Percentiles rank a stretch among this genome's conserved stretches.
Evolutionary conservation across 2,797 vertebrate genomes (phyloP).

Genomic region (Nasua narica): DNA sequence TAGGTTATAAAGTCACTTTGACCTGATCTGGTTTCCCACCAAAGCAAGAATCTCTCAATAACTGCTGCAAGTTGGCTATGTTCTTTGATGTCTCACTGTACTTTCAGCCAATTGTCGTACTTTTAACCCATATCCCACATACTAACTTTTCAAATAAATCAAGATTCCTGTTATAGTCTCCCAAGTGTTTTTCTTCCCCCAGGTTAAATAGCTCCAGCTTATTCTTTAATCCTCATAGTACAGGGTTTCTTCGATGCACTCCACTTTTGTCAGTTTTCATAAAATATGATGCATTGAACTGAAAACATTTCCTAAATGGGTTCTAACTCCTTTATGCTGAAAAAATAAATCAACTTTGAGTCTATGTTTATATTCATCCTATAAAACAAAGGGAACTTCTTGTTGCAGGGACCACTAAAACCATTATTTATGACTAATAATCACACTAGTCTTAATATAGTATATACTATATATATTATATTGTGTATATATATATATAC

Average conservation of each 20-base stretch:
- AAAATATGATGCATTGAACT: not conserved
- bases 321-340: not conserved
- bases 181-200: not conserved
- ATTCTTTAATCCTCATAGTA: not conserved
- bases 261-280: constrained; percentile 2
- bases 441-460: not conserved
- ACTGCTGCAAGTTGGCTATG: not conserved
- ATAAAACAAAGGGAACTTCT: not conserved
- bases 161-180: not conserved
- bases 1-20: not conserved
- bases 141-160: not conserved
- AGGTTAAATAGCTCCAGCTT: not conserved
- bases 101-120: not conserved
- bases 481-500: not conserved
- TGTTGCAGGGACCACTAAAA: not conserved
- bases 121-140: not conserved
- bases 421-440: not conserved
- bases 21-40: not conserved
- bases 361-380: not conserved
- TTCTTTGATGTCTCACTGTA: not conserved
- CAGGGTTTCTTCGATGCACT: not conserved
- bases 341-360: not conserved
- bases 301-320: not conserved
- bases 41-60: not conserved
- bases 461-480: not conserved